A percentile compares a stretch with the other conserved stretches of the same genome.
These are phyloP conservation scores for Xiphias gladius DNA, from an alignment of 2,113 vertebrate genomes.

Conservation along the genomic window DNA sequence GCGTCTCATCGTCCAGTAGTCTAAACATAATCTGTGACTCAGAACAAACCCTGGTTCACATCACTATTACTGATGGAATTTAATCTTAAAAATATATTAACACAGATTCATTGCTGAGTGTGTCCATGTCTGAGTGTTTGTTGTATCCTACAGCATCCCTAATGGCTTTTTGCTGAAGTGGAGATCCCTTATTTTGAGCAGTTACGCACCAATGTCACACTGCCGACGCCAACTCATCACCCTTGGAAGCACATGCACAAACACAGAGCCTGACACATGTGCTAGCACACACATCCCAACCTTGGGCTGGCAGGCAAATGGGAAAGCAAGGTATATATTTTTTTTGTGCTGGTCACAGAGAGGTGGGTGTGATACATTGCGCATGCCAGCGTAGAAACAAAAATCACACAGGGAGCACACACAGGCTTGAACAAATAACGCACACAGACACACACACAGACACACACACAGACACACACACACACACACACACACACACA, in stretches of 20 bases:
- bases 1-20: background rate
- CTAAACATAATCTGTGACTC: background rate
- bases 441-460: background rate
- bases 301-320: slow-evolving; percentile 23
- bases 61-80: background rate
- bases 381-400: slow-evolving; percentile 53
- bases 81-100: slow-evolving; percentile 1
- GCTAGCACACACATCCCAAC: slow-evolving; percentile 22
- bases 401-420: slow-evolving; percentile 64
- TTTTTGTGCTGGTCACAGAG: slow-evolving; percentile 58
- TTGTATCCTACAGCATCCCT: slow-evolving; percentile 29
- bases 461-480: slow-evolving; percentile 15
- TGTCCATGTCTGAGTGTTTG: slow-evolving; percentile 5
- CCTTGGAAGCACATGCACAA: slow-evolving; percentile 33
- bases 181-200: slow-evolving; percentile 44
- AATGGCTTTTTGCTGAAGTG: slow-evolving; percentile 46
- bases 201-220: slow-evolving; percentile 45
- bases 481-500: slow-evolving; percentile 29
- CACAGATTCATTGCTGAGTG: background rate
- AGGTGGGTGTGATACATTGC: slow-evolving; percentile 60
- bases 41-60: background rate
- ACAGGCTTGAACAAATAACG: slow-evolving; percentile 63
- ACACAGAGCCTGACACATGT: slow-evolving; percentile 18
- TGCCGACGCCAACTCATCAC: slow-evolving; percentile 49
- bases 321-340: slow-evolving; percentile 64